These are phyloP conservation scores for Bryconaethiops microstoma DNA, from an alignment of 2,797 vertebrate species.

Conservation along the genomic window DNA sequence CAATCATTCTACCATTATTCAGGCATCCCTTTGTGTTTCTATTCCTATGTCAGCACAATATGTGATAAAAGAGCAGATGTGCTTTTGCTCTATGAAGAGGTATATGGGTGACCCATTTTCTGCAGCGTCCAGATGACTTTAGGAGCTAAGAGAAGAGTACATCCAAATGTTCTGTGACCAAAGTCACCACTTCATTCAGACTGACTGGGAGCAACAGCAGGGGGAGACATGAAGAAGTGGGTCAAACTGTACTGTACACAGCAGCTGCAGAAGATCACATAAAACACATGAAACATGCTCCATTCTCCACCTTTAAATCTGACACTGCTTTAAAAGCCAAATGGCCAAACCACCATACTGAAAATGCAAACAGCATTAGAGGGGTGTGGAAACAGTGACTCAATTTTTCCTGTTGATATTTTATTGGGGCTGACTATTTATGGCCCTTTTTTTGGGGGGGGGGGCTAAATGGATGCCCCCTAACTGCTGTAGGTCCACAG, in stretches of 20 bases:
- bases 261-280: neutral
- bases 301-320: constrained; percentile 4
- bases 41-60: neutral
- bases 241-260: constrained; percentile 56
- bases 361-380: constrained; percentile 13
- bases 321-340: constrained; percentile 16
- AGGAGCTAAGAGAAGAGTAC: constrained; percentile 46
- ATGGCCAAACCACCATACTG: neutral
- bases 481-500: neutral
- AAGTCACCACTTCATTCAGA: constrained; percentile 52
- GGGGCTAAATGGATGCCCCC: neutral
- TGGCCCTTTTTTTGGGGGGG: neutral
- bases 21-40: neutral
- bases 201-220: constrained; percentile 17
- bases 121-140: constrained; percentile 5
- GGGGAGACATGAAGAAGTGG: constrained; percentile 49
- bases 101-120: constrained; percentile 50
- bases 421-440: constrained; percentile 5
- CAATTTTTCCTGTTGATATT: constrained; percentile 26
- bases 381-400: constrained; percentile 39
- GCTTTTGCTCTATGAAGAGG: constrained; percentile 11
- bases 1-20: no score
- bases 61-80: neutral
- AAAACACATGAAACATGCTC: neutral
- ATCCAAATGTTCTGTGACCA: neutral